Conservation (phyloP, 2,113 vertebrate species). For the Phylloscopus whistleri region DNA sequence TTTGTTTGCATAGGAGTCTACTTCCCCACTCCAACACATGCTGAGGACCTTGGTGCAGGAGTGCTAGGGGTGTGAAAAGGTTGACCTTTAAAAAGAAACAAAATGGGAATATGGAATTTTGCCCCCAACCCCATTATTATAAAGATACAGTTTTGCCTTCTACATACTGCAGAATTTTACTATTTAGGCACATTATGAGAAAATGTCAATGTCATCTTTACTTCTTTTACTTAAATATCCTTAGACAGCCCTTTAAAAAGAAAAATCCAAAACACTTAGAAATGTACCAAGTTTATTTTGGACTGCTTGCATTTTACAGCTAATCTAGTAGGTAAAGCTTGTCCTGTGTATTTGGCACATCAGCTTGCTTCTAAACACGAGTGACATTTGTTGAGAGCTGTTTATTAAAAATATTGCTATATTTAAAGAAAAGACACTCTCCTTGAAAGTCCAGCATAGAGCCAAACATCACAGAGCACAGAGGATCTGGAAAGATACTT, state of each 20-base stretch:
- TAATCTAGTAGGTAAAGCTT: conserved; percentile 10
- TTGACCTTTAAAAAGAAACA: not conserved
- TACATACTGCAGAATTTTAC: not conserved
- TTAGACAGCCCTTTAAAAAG: not conserved
- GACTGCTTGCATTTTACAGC: not conserved
- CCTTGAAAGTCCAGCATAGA: not conserved
- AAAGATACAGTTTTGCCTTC: not conserved
- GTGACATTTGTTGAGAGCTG: not conserved
- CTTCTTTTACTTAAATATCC: not conserved
- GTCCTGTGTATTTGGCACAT: not conserved
- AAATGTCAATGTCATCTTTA: not conserved
- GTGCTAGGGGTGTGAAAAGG: not conserved
- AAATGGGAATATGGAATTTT: not conserved
- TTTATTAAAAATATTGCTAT: conserved; percentile 23
- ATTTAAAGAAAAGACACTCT: not conserved
- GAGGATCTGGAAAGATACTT: conserved; percentile 28
- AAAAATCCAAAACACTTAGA: not conserved
- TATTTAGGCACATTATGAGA: not conserved
- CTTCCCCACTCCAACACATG: not conserved
- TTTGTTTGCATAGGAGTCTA: not conserved
- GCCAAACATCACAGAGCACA: conserved; percentile 34
- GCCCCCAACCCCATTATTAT: not conserved
- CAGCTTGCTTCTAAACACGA: not conserved
- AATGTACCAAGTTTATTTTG: not conserved
- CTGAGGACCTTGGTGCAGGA: not conserved